Base-by-base conservation (phyloP, 1,140 invertebrate genomes). In the Papilio dardanus region DNA sequence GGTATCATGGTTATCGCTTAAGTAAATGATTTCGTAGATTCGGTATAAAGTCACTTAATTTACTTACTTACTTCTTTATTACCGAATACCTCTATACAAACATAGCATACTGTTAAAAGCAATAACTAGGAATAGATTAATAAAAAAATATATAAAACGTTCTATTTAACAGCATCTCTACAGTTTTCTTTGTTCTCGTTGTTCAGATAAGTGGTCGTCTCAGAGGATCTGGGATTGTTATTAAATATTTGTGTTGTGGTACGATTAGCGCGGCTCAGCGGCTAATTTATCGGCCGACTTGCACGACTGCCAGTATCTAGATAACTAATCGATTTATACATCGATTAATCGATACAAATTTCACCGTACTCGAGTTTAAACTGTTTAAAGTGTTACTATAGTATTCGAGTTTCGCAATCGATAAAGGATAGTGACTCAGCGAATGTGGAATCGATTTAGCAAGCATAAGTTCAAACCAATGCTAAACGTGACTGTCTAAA, bases 201-300 rank as follows among this genome's bases (percentile, higher is more conserved):
- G 86, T 86, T 84, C 87, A 89, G 90, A 90, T 93, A 92, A 93
- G 90, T 92, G 90, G 90, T 87, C 84, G 84, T 85, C 83, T 89
- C 85, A 84, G 84, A 88, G 86, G 86, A 91, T 86, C 86, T 87
- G 75, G 87, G 87, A 92, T 91, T 91, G 87, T 92, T 93, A 93
- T 93, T 93, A 93, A 93, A 93, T 93, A 93, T 93, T 93, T 93
- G 92, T 93, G 90, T 92, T 91, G 90, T 86, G 83, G 81, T 85
- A 83, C 90, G 89, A 93, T 93, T 93, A 93, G 90, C 83, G 81
- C 84, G 83, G 83, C 88, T 89, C 86, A 86, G 82, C 83, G 81
- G 87, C 87, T 91, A 91, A 93, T 93, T 90, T 90, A 91, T 91
- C 89, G 86, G 74, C 80, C 78, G 77, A 83, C 80, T 83, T 81